These are phyloP conservation scores for Pelodiscus sinensis DNA, from an alignment of 2,113 vertebrate genomes.

Conservation along the genomic window DNA sequence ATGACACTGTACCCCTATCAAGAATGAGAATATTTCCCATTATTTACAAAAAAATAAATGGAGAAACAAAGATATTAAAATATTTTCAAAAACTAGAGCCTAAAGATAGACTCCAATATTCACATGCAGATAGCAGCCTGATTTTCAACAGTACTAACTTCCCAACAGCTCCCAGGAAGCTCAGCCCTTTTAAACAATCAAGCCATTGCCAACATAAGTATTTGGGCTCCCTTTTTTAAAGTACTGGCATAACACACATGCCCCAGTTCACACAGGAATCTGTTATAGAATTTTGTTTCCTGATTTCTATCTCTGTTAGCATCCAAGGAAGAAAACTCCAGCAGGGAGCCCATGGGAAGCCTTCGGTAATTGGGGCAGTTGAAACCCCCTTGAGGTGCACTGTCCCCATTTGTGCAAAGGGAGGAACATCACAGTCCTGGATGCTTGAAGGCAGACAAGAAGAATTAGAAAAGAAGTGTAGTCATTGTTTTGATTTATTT, in stretches of 20 bases:
- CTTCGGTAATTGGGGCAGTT: rapidly evolving
- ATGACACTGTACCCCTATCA: conserved; percentile 14
- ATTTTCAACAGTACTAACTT: background rate
- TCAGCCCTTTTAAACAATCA: conserved; percentile 38
- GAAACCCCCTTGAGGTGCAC: background rate
- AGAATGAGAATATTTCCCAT: conserved; percentile 40
- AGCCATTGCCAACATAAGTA: conserved; percentile 16
- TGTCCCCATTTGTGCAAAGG: background rate
- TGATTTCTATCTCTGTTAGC: background rate
- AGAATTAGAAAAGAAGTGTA: background rate
- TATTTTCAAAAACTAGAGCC: background rate
- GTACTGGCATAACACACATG: background rate
- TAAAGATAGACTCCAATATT: background rate
- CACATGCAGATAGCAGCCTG: rapidly evolving
- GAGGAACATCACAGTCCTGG: background rate
- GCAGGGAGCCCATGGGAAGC: background rate
- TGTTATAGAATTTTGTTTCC: background rate
- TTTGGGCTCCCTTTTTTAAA: background rate
- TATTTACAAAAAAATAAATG: background rate
- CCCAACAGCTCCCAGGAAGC: background rate
- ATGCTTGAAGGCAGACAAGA: background rate
- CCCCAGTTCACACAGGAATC: background rate
- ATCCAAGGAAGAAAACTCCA: background rate
- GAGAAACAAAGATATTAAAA: background rate
- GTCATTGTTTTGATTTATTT: background rate